Conservation (phyloP, 2,113 vertebrate species). For the Elephantulus edwardii region DNA sequence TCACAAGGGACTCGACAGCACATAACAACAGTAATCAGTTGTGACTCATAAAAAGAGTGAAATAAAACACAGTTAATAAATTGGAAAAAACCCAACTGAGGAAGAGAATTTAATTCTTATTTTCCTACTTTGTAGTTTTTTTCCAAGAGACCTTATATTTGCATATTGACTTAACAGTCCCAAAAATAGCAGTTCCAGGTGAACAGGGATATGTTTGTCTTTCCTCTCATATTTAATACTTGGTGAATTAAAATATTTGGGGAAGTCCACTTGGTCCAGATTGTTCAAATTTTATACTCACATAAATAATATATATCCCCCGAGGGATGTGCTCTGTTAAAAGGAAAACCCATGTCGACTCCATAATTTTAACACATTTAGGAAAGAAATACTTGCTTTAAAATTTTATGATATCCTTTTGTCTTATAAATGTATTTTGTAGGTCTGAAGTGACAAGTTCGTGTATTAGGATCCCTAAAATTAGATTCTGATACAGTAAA, state of each 20-base stretch:
- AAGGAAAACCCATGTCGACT: constrained; percentile 1
- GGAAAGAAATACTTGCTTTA: constrained; percentile 23
- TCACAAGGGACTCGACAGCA: too few relatives aligned
- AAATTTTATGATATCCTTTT: constrained; percentile 26
- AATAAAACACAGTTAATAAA: too few relatives aligned
- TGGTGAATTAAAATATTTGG: neutral
- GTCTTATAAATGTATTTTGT: constrained; percentile 15
- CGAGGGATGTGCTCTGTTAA: neutral
- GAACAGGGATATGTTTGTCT: neutral
- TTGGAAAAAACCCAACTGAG: too few relatives aligned
- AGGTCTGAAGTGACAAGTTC: constrained; percentile 31
- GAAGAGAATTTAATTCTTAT: too few relatives aligned
- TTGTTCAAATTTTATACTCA: neutral
- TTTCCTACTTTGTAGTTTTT: neutral
- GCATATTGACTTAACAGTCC: neutral
- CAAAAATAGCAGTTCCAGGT: neutral
- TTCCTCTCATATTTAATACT: neutral
- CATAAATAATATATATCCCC: neutral
- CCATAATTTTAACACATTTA: constrained; percentile 37
- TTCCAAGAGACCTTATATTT: neutral
- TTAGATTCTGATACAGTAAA: neutral
- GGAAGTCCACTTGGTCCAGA: neutral
- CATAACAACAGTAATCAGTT: too few relatives aligned
- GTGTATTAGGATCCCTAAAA: constrained; percentile 39
- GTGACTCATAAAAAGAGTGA: too few relatives aligned